Evolutionary conservation across 2,888 invertebrate species (phyloP), one percentile per base, ranked within the genome.

Genomic region (Vesta saturnalis): DNA sequence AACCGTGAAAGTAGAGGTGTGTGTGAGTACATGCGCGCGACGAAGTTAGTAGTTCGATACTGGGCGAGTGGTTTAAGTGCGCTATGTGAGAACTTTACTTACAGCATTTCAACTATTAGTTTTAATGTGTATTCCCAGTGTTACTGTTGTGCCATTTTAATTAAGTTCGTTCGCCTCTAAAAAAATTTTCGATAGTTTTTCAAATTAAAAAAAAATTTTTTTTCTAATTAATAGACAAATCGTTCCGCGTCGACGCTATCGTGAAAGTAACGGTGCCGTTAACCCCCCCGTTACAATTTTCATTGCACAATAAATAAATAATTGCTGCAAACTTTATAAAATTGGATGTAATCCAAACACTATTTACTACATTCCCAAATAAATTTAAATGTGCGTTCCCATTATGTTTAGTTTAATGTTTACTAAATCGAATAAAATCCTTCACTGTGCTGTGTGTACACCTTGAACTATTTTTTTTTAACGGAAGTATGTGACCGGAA

Each of bases 11-110:
- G 78, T 77, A 74, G 74, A 72, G 69, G 71, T 66, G 67, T 64
- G 64, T 64, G 30, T 57, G 63, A 65, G 67, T 64, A 58, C 58
- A 21, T 56, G 68, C 63, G 68, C 68, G 64, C 69, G 72, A 66
- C 73, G 76, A 69, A 71, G 75, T n/a, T 72, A 72, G 73, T 74
- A 70, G 59, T 71, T 72, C 71, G 71, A 70, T 64, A 63, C 64
- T 70, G 59, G 68, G 71, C 73, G 74, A 70, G 72, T 69, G 79
- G 81, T 81, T 82, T 67, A 81, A 82, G 82, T 82, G 82, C 81
- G 81, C 82, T 78, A 77, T 76, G 76, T 73, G 63, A 59, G 39
- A 64, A 60, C 56, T 39, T 56, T 61, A 61, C 61, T 65, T 57
- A 46, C 49, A 55, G 61, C 60, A 52, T 19, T 52, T 15, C 14